Percentiles rank a stretch among this genome's conserved stretches.
phyloP scores from a whole-genome alignment of 2,888 invertebrate species.

The Linnaemya vulpina region DNA sequence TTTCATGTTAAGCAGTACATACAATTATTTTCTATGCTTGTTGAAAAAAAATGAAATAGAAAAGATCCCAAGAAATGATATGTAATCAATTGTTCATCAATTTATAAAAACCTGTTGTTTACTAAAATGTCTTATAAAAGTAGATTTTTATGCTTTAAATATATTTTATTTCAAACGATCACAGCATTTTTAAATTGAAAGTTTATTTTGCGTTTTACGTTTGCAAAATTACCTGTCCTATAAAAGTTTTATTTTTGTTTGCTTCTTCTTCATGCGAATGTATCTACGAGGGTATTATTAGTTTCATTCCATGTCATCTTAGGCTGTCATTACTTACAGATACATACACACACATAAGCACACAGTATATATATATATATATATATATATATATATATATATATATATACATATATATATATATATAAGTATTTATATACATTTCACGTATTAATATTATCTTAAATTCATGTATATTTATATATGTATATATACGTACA shows the following conservation, averaged over 20 bases:
- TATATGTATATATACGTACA: too few species aligned
- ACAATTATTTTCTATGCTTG: too few species aligned
- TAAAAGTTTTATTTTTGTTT: constrained; percentile 62
- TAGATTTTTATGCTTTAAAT: not conserved
- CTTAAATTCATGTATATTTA: not conserved
- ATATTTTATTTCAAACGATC: constrained; percentile 24
- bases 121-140: too few species aligned
- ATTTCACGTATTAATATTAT: too few species aligned
- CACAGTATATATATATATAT: too few species aligned
- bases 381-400: constrained; percentile 28
- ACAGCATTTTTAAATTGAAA: constrained; percentile 21
- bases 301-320: constrained; percentile 63
- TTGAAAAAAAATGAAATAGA: too few species aligned
- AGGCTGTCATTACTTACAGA: constrained; percentile 36
- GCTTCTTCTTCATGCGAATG: not conserved
- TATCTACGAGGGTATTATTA: constrained; percentile 49
- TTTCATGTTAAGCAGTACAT: too few species aligned
- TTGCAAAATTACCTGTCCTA: constrained; percentile 54
- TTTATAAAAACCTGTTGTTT: too few species aligned
- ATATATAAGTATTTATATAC: not conserved
- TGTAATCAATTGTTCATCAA: too few species aligned
- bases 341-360: constrained; percentile 19
- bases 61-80: too few species aligned
- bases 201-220: constrained; percentile 27
- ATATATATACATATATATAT: constrained; percentile 17